A percentile compares a stretch with the other conserved stretches of the same genome.
These are phyloP conservation scores for Protomyctophum bolini DNA, from an alignment of 2,113 vertebrate species.

Conservation along the genomic window DNA sequence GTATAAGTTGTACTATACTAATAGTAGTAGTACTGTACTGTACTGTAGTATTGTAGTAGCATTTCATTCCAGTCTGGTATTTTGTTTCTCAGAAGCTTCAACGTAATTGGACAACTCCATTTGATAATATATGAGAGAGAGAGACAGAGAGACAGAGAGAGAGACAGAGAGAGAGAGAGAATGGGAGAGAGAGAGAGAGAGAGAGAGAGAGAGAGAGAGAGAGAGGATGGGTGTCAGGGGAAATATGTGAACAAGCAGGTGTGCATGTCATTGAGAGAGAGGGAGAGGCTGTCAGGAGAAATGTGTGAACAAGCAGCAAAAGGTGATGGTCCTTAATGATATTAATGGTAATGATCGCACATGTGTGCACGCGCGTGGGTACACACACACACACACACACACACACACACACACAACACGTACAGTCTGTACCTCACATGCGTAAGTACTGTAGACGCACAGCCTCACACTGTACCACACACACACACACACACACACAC, in stretches of 20 bases:
- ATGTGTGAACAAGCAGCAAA: constrained; percentile 31
- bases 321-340: constrained; percentile 64
- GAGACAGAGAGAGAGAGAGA: too few species aligned
- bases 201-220: too few species aligned
- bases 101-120: constrained; percentile 48
- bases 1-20: neutral
- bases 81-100: constrained; percentile 44
- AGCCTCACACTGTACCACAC: too few species aligned
- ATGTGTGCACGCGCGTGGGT: neutral
- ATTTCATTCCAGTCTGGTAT: neutral
- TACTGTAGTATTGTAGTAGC: neutral
- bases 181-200: too few species aligned
- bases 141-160: too few species aligned
- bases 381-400: constrained; percentile 23
- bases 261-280: too few species aligned
- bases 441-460: too few species aligned
- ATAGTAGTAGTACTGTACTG: neutral
- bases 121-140: constrained; percentile 21
- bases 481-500: too few species aligned
- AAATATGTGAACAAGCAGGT: too few species aligned
- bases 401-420: too few species aligned
- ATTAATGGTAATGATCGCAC: constrained; percentile 11
- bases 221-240: too few species aligned
- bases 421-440: too few species aligned
- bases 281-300: neutral